Percentiles rank a stretch among this genome's conserved stretches.
phyloP scores from a whole-genome alignment of 2,888 invertebrate genomes.

The Seira ritae region DNA sequence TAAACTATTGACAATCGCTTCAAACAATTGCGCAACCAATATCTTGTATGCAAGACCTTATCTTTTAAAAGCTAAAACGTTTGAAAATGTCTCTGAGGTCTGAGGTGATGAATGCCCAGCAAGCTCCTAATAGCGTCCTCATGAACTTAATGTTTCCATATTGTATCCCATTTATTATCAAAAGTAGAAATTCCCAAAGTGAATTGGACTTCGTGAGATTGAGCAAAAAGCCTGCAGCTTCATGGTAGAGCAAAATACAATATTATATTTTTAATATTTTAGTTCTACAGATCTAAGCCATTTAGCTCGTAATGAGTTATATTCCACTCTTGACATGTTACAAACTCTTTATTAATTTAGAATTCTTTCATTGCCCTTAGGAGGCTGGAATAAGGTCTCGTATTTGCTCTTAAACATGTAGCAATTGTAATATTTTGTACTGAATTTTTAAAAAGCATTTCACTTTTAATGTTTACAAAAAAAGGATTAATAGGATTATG shows the following conservation, averaged over 20 bases:
- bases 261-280: too few relatives aligned
- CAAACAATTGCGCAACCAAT: too few relatives aligned
- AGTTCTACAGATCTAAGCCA: neutral
- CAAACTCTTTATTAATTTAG: neutral
- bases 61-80: too few relatives aligned
- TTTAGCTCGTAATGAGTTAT: conserved; percentile 2
- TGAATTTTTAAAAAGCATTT: neutral
- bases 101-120: neutral
- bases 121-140: conserved; percentile 2
- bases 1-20: too few relatives aligned
- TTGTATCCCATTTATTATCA: neutral
- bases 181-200: neutral
- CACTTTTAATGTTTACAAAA: conserved; percentile 2
- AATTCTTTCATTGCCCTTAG: neutral
- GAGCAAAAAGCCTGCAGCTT: neutral
- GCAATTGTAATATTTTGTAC: neutral
- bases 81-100: too few relatives aligned
- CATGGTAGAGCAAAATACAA: neutral
- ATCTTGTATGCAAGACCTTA: too few relatives aligned
- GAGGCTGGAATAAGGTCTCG: neutral
- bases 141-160: neutral
- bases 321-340: neutral
- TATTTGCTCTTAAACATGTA: neutral
- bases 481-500: conserved; percentile 38
- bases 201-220: conserved; percentile 7